Conservation (phyloP, 2,888 invertebrate genomes). For the Aleiodes alternator region DNA sequence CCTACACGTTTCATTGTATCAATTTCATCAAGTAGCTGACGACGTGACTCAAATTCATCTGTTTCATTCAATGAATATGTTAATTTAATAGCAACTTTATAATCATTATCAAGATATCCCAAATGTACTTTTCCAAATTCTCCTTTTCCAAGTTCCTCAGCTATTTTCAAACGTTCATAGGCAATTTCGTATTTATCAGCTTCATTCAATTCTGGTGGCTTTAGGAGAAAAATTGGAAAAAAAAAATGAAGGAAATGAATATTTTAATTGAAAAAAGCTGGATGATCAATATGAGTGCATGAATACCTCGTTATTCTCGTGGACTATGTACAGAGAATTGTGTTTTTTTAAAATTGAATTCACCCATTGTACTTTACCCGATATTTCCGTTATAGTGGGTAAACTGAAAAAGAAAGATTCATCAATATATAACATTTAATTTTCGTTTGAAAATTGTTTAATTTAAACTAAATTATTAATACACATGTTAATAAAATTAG, state of each 20-base stretch:
- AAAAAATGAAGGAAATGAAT: slow-evolving; percentile 9
- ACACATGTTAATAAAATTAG: no score
- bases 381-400: slow-evolving; percentile 45
- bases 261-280: not conserved
- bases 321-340: slow-evolving; percentile 65
- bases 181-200: slow-evolving; percentile 77
- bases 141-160: slow-evolving; percentile 82
- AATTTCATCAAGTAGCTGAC: slow-evolving; percentile 87
- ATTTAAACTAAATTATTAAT: no score
- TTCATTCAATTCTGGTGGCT: slow-evolving; percentile 23
- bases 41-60: slow-evolving; percentile 68
- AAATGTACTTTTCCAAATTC: slow-evolving; percentile 86
- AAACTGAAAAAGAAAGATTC: slow-evolving; percentile 44
- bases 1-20: slow-evolving; percentile 87
- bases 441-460: not conserved
- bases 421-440: not conserved
- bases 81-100: slow-evolving; percentile 68
- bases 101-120: slow-evolving; percentile 78
- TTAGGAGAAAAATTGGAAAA: slow-evolving; percentile 9
- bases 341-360: slow-evolving; percentile 59
- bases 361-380: slow-evolving; percentile 56
- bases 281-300: slow-evolving; percentile 1
- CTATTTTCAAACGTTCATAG: slow-evolving; percentile 76
- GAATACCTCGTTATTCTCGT: slow-evolving; percentile 62
- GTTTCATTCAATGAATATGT: slow-evolving; percentile 63